Evolutionary conservation across 1,140 invertebrate species (phyloP), one percentile per base, ranked within the genome.

Genomic region (Piezodorus guildinii): DNA sequence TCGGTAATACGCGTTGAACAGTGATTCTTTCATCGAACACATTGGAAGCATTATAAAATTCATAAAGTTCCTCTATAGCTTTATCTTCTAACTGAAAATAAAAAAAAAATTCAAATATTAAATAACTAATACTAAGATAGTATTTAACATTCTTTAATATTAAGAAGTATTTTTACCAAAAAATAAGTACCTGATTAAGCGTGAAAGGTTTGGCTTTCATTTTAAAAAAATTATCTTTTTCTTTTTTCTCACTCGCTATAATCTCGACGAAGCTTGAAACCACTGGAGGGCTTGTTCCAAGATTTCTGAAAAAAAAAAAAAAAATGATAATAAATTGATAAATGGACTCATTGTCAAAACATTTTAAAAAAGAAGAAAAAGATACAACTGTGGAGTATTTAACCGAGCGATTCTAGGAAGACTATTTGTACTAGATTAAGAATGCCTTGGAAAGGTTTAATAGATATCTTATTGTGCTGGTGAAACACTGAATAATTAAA

Each of bases 11-110:
- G 30, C 85, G 74, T 56, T 79, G 73, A 10, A 86, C 80, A 9
- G 79, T 80, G 56, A 88, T 84, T 46, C 77, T 69, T 74, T 86
- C 84, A 69, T 86, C 83, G 60, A 76, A 76, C 39, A 79, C 75
- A 66, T 80, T 75, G 51, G 77, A 73, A 8, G 79, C 75, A 69
- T 80, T 80, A 72, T 88, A 88, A 70, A 84, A 82, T 60, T 75
- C 76, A 46, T 81, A 73, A 52, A 88, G 72, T 63, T 87, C 83
- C 66, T 84, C 80, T 66, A 88, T 85, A 0, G 86, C 86, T 74
- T 82, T 79, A 69, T 88, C 85, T 78, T 88, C 85, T 60, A 86
- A 77, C 84, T 87, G 68, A 58, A 71, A 72, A 62, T 15, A 54
- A 27, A 46, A 65, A 62, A 68, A 51, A 68, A 17, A 25, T 43